phyloP scores from a whole-genome alignment of 2,888 invertebrate species.

The Agrochola litura region DNA sequence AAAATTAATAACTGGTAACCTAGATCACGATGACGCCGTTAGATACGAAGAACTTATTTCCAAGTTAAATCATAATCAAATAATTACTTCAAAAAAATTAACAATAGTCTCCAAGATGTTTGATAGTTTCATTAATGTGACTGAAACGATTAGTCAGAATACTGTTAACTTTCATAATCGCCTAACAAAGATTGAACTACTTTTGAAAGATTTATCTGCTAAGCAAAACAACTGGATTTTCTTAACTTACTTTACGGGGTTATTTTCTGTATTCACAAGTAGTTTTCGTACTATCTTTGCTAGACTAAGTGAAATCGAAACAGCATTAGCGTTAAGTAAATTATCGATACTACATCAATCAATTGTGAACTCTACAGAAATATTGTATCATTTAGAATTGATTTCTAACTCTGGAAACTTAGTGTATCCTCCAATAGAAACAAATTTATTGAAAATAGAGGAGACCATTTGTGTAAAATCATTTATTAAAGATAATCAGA shows the following conservation, averaged over 20 bases:
- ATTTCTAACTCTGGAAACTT: too few relatives aligned
- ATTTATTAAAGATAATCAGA: too few relatives aligned
- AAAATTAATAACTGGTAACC: slow-evolving; percentile 3
- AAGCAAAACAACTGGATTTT: not conserved
- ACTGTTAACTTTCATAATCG: not conserved
- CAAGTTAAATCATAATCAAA: slow-evolving; percentile 2
- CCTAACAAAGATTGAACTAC: not conserved
- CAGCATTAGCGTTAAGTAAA: not conserved
- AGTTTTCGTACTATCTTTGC: slow-evolving; percentile 4
- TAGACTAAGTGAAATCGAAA: slow-evolving; percentile 3
- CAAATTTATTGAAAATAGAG: too few relatives aligned
- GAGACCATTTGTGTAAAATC: too few relatives aligned
- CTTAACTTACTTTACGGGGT: not conserved
- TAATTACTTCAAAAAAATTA: not conserved
- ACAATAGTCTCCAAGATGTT: slow-evolving; percentile 2
- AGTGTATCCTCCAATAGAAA: too few relatives aligned
- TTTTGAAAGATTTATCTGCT: not conserved
- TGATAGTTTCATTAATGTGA: slow-evolving; percentile 1
- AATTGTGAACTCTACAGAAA: too few relatives aligned
- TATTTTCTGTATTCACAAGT: slow-evolving; percentile 7
- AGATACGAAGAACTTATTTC: too few relatives aligned
- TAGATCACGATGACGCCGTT: too few relatives aligned
- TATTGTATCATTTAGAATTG: too few relatives aligned
- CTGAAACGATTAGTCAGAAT: not conserved
- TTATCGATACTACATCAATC: too few relatives aligned